phyloP scores from a whole-genome alignment of 2,113 vertebrate genomes.

The Sphaerodactylus townsendi region DNA sequence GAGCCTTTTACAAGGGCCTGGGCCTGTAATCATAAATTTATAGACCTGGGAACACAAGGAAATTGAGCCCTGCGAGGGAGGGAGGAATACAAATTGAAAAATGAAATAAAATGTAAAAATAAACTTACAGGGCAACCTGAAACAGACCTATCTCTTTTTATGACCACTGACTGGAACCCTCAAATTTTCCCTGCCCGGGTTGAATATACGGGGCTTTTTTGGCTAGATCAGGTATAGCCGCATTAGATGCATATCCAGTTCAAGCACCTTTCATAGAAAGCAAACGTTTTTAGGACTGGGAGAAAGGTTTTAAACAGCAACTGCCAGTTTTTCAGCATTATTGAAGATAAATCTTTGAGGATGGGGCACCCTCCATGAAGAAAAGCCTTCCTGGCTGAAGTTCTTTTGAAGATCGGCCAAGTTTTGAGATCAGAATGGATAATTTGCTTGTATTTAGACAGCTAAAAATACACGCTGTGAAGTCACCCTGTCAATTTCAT shows the following conservation, averaged over 20 bases:
- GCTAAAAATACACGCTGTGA: not conserved
- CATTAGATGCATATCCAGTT: not conserved
- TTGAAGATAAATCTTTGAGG: not conserved
- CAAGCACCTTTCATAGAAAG: not conserved
- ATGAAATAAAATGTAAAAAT: too few species aligned
- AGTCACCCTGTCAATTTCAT: not conserved
- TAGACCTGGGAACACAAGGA: not conserved
- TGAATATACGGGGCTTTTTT: not conserved
- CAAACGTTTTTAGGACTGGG: not conserved
- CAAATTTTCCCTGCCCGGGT: not conserved
- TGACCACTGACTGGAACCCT: too few species aligned
- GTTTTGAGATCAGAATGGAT: not conserved
- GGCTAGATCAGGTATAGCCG: not conserved
- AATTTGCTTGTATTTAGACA: not conserved
- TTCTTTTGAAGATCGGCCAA: not conserved
- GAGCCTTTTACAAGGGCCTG: not conserved
- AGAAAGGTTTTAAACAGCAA: not conserved
- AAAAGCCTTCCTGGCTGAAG: not conserved
- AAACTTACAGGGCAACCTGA: too few species aligned
- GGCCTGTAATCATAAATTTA: not conserved
- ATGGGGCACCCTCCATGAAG: not conserved
- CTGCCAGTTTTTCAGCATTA: not conserved
- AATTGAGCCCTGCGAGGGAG: too few species aligned
- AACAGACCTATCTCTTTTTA: too few species aligned
- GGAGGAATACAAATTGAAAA: too few species aligned